phyloP scores from a whole-genome alignment of 2,888 invertebrate genomes.

The Micropterix aruncella region DNA sequence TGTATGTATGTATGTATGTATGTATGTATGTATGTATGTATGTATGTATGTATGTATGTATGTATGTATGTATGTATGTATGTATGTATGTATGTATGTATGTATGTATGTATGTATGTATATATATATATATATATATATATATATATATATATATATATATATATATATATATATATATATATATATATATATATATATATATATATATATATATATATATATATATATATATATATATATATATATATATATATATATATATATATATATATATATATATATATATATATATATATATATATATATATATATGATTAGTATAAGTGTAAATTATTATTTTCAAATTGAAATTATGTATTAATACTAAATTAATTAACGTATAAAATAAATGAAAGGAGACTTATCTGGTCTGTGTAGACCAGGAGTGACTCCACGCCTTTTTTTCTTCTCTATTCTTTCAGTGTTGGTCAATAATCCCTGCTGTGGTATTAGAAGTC shows the following conservation, averaged over 20 bases:
- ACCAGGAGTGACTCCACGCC: too few relatives aligned
- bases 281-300: slow-evolving; percentile 6
- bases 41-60: slow-evolving; percentile 2
- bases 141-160: neutral
- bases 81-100: slow-evolving; percentile 2
- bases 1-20: slow-evolving; percentile 3
- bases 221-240: slow-evolving; percentile 2
- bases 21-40: slow-evolving; percentile 2
- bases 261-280: slow-evolving; percentile 3
- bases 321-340: too few relatives aligned
- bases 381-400: too few relatives aligned
- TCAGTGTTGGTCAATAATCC: too few relatives aligned
- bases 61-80: slow-evolving; percentile 1
- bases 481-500: too few relatives aligned
- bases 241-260: slow-evolving; percentile 4
- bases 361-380: too few relatives aligned
- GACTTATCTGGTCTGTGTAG: too few relatives aligned
- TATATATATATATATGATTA: slow-evolving; percentile 1
- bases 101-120: slow-evolving; percentile 3
- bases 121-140: slow-evolving; percentile 4
- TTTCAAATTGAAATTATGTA: too few relatives aligned
- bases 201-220: slow-evolving; percentile 2
- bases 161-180: neutral
- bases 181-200: neutral
- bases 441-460: too few relatives aligned